Percentiles rank a stretch among this genome's conserved stretches.
phyloP scores from a whole-genome alignment of 2,888 invertebrate species.

The Eustalomyia histrio region DNA sequence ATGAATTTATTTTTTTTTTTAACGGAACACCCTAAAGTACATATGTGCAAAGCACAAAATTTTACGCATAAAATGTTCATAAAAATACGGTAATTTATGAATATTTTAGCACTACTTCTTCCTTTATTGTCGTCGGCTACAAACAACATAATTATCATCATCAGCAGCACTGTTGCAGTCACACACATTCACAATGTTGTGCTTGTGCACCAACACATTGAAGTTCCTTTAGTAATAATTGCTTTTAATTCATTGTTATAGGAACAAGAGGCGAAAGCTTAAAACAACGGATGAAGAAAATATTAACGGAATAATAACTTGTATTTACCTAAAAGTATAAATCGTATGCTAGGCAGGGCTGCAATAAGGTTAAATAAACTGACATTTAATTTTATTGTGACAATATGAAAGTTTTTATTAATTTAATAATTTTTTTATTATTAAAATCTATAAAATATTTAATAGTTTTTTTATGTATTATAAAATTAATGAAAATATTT shows the following conservation, averaged over 20 bases:
- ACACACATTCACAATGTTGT: conserved; percentile 6
- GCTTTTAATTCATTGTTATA: conserved; percentile 49
- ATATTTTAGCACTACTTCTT: conserved; percentile 35
- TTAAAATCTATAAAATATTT: no score
- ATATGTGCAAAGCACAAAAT: conserved; percentile 8
- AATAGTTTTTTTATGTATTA: no score
- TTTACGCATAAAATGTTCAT: conserved; percentile 53
- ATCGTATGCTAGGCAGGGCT: not conserved
- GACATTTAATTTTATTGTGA: not conserved
- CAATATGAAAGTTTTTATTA: no score
- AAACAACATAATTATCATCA: conserved; percentile 2
- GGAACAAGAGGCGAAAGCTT: conserved; percentile 26
- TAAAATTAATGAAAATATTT: no score
- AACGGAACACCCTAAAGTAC: no score
- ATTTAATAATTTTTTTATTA: no score
- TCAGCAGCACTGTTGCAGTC: not conserved
- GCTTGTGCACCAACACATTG: conserved; percentile 13
- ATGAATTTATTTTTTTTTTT: no score
- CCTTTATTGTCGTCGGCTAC: not conserved
- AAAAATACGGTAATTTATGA: conserved; percentile 58
- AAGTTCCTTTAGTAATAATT: conserved; percentile 44
- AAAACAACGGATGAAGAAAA: conserved; percentile 24
- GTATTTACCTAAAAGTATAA: conserved; percentile 20
- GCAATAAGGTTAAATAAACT: not conserved
- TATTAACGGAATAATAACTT: conserved; percentile 21